phyloP scores from a whole-genome alignment of 2,888 invertebrate genomes.

The Malthinus seriepunctatus region DNA sequence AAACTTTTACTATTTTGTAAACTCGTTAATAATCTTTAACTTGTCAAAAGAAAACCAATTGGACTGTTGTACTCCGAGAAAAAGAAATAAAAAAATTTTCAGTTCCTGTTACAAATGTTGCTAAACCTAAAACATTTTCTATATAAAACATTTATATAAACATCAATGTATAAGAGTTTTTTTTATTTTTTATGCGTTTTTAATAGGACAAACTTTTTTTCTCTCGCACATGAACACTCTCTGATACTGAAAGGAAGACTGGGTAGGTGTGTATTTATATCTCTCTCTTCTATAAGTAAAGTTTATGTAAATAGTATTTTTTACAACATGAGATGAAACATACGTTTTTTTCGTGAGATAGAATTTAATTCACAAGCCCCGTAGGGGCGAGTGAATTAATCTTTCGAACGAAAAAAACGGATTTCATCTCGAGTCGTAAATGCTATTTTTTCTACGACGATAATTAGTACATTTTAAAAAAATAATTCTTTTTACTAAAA shows the following conservation, averaged over 20 bases:
- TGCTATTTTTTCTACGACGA: too few relatives aligned
- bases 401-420: too few relatives aligned
- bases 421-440: too few relatives aligned
- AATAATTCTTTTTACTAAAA: too few relatives aligned
- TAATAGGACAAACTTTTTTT: conserved; percentile 14
- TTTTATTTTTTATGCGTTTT: conserved; percentile 10
- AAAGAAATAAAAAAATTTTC: conserved; percentile 13
- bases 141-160: conserved; percentile 28
- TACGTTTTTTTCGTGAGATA: too few relatives aligned
- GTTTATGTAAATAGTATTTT: too few relatives aligned
- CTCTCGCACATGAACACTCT: conserved; percentile 16
- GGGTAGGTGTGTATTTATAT: conserved; percentile 7
- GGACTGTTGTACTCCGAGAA: conserved; percentile 6
- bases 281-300: background rate
- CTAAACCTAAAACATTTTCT: conserved; percentile 24
- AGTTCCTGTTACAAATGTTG: conserved; percentile 20
- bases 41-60: conserved; percentile 1
- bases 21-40: background rate
- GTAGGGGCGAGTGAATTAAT: too few relatives aligned
- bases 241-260: conserved; percentile 25
- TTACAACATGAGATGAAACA: too few relatives aligned
- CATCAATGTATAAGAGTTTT: conserved; percentile 24
- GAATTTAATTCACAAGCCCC: too few relatives aligned
- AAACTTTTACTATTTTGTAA: background rate
- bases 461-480: too few relatives aligned